A percentile compares a stretch with the other conserved stretches of the same genome.
Conservation (phyloP, 2,888 invertebrate species). For the Argynnis bischoffii region DNA sequence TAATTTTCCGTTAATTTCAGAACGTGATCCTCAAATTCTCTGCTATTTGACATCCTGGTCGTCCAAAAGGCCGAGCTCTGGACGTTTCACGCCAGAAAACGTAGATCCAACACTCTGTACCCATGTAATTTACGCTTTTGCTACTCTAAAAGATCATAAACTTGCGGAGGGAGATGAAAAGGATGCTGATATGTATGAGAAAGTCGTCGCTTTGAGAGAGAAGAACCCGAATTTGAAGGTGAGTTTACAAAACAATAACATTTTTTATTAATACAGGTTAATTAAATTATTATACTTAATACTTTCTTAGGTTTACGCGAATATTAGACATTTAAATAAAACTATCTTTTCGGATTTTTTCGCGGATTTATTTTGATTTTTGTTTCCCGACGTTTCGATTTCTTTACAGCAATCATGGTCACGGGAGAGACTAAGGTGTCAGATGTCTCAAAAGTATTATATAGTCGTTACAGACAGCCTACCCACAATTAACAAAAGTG, state of each 20-base stretch:
- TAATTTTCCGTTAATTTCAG: slow-evolving; percentile 68
- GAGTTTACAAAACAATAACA: slow-evolving; percentile 27
- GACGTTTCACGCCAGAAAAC: slow-evolving; percentile 94
- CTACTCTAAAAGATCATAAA: slow-evolving; percentile 92
- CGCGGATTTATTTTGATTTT: too few species aligned
- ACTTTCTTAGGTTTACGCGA: too few species aligned
- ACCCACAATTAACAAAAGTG: too few species aligned
- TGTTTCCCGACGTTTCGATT: too few species aligned
- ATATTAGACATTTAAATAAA: too few species aligned
- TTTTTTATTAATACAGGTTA: neutral
- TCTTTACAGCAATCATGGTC: too few species aligned
- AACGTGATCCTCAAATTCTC: slow-evolving; percentile 92
- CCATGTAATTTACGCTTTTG: slow-evolving; percentile 97
- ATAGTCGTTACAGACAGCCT: too few species aligned
- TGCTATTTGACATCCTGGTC: slow-evolving; percentile 99
- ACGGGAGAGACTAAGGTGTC: too few species aligned
- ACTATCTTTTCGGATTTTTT: too few species aligned
- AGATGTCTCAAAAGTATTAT: too few species aligned
- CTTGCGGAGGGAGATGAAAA: slow-evolving; percentile 90
- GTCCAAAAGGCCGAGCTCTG: slow-evolving; percentile 93
- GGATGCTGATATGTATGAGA: slow-evolving; percentile 92
- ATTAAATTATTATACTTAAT: neutral
- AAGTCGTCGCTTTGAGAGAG: slow-evolving; percentile 92
- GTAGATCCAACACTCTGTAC: slow-evolving; percentile 95
- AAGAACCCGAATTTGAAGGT: slow-evolving; percentile 94